A percentile compares a stretch with the other conserved stretches of the same genome.
Conservation (phyloP, 2,113 vertebrate genomes). For the Cephalopholis sonnerati region DNA sequence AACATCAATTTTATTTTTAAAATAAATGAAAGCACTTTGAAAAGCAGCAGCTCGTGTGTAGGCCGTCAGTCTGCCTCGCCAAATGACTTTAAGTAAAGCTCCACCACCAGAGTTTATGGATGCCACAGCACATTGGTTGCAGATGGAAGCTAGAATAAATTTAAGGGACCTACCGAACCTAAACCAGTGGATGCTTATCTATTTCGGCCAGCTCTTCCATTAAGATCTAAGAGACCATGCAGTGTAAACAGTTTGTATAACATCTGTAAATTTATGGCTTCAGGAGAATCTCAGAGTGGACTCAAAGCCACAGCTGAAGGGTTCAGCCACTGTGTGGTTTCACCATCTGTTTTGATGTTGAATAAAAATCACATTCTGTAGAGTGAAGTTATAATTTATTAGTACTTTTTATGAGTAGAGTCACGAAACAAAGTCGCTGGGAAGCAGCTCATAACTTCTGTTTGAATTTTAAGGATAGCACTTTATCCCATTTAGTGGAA, state of each 20-base stretch:
- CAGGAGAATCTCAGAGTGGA: constrained; percentile 52
- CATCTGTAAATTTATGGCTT: constrained; percentile 73
- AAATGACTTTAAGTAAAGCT: constrained; percentile 31
- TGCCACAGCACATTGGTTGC: constrained; percentile 36
- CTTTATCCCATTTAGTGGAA: constrained; percentile 28
- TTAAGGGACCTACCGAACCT: constrained; percentile 2
- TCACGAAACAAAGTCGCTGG: constrained; percentile 38
- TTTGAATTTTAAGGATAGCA: constrained; percentile 46
- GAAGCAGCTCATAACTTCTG: constrained; percentile 38
- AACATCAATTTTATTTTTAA: not conserved
- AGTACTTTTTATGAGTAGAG: constrained; percentile 51
- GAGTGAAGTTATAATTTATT: constrained; percentile 67
- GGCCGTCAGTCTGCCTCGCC: not conserved
- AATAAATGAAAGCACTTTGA: not conserved
- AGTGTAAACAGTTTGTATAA: constrained; percentile 72
- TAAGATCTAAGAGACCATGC: constrained; percentile 47
- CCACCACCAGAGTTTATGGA: constrained; percentile 19
- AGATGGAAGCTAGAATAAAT: constrained; percentile 52
- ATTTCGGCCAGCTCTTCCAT: constrained; percentile 31
- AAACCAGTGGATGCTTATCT: constrained; percentile 62
- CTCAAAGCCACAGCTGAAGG: constrained; percentile 54
- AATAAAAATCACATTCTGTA: constrained; percentile 37
- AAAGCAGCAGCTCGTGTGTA: not conserved
- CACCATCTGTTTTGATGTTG: constrained; percentile 60
- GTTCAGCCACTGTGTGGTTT: constrained; percentile 47